Conservation (phyloP, 2,888 invertebrate species). For the Standfussiana lucernea region DNA sequence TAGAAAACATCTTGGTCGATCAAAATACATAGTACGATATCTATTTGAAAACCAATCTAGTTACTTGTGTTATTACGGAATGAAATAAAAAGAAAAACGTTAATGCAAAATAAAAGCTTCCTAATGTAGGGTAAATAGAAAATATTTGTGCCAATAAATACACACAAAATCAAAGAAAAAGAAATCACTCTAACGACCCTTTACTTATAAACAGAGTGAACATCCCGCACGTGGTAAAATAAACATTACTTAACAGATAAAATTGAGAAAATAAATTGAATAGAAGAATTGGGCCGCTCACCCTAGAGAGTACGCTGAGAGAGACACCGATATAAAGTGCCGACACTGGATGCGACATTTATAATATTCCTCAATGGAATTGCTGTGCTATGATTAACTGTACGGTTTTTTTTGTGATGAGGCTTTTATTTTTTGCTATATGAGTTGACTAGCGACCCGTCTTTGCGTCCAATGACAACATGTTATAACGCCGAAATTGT, state of each 20-base stretch:
- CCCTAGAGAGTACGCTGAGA: conserved; percentile 31
- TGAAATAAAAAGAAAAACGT: background rate
- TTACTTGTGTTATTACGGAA: background rate
- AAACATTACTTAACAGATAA: conserved; percentile 52
- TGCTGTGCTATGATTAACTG: background rate
- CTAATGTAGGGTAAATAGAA: background rate
- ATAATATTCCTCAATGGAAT: conserved; percentile 15
- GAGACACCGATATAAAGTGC: conserved; percentile 19
- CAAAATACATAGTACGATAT: background rate
- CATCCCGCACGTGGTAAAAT: conserved; percentile 36
- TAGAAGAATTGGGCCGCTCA: conserved; percentile 50
- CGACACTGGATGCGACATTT: conserved; percentile 33
- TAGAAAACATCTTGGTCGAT: background rate
- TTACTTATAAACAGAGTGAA: conserved; percentile 16
- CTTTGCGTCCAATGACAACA: background rate
- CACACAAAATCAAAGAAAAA: conserved; percentile 19
- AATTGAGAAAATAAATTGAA: conserved; percentile 59
- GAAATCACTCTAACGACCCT: background rate
- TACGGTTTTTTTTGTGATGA: background rate
- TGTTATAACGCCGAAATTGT: background rate
- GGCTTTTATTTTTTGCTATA: background rate
- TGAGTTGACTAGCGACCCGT: background rate
- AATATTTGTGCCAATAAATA: background rate
- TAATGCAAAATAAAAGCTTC: background rate
- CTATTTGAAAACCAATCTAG: background rate